Base-by-base conservation (phyloP, 1,140 invertebrate genomes). In the Teleopsis dalmanni region DNA sequence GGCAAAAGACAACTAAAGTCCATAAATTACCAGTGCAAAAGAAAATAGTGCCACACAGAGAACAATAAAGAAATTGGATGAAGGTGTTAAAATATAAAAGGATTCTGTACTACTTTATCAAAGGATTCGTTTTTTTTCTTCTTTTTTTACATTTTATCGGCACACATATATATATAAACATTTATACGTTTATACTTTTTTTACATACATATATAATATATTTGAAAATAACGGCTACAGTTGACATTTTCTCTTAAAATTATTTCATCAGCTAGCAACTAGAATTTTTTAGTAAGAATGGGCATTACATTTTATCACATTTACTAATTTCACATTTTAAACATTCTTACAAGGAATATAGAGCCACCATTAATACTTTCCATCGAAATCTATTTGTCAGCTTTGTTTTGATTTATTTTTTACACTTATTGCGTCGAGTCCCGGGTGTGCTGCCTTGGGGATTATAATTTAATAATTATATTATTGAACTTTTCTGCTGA, bases 1-100 rank as follows among this genome's bases (percentile, higher is more conserved):
- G 29, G 36, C 27, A 25, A 52, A 46, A 57, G 58, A 60, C 61
- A 56, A 53, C 57, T 60, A 59, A 63, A 65, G 63, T 60, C 63
- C 63, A 66, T 66, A 66, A 66, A 66, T 66, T 65, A 66, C 56
- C 53, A 42, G 44, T 42, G 48, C 42, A 43, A 44, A 36, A 48
- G 44, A 41, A 41, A 25, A 22, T 18, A 48, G 25, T 25, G 33
- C 16, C 23, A 47, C n/a, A 21, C 22, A 29, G 31, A 43, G 51
- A 49, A 54, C 47, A 54, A 54, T 40, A 48, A 47, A 44, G 54
- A 58, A 67, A 67, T 67, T 66, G 64, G 64, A 67, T 67, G 64
- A 67, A 67, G 64, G 64, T 67, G 64, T 67, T 67, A 67, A 63
- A 59, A 64, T 31, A 48, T 48, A 52, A 52, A 47, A 52, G 33